Conservation (phyloP, 2,797 vertebrate species). For the Rhinoraja longicauda region DNA sequence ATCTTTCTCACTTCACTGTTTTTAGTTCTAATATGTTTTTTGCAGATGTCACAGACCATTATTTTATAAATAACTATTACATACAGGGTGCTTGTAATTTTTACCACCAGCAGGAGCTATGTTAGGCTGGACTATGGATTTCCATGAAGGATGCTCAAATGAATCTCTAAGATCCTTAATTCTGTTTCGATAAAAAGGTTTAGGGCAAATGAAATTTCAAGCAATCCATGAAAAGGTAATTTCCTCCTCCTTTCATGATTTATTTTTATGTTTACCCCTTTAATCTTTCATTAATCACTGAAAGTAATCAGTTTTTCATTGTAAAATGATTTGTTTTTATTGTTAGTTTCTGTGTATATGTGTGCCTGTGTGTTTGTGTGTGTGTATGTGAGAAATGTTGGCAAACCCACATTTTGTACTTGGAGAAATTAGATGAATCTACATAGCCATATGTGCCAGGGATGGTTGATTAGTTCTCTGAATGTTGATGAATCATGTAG, state of each 20-base stretch:
- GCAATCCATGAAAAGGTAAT: background rate
- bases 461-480: background rate
- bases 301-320: background rate
- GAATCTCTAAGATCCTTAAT: background rate
- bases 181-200: background rate
- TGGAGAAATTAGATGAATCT: background rate
- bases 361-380: background rate
- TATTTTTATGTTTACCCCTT: background rate
- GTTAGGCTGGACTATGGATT: background rate
- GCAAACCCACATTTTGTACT: background rate
- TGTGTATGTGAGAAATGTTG: background rate
- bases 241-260: background rate
- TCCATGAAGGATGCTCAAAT: background rate
- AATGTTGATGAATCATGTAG: background rate
- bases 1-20: too few species aligned
- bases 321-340: background rate
- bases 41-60: background rate
- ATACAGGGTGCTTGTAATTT: background rate
- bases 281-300: background rate
- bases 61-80: background rate
- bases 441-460: background rate
- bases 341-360: background rate
- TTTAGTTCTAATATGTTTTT: background rate
- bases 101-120: background rate
- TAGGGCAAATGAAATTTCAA: background rate